Evolutionary conservation across 2,113 vertebrate genomes (phyloP), one percentile per base, ranked within the genome.

Genomic region (Uropsilus gracilis): DNA sequence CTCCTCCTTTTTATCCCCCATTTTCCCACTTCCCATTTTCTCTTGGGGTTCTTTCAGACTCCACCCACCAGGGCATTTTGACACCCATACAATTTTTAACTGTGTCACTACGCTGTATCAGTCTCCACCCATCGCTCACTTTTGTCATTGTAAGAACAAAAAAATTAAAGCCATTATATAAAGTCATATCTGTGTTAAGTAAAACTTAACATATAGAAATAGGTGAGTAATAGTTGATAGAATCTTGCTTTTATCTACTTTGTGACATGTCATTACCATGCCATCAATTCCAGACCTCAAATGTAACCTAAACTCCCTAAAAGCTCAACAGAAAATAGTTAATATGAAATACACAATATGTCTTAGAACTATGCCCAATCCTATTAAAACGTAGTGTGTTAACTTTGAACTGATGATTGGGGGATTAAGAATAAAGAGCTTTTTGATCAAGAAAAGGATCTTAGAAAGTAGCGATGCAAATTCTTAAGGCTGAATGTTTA

Each of bases 161-260:
- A 69, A n/a, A 83, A 66, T 57, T 8, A 44, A 0, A 73, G 30
- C 69, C 14, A 42, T 22, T 34, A 68, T 14, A 12, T 69, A 34
- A 68, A 13, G 13, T 28, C 32, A 24, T 28, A 30, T 16, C 75
- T 48, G 4, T 86, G 44, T 89, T 66, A 50, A 75, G 4, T 69
- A 78, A 86, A 69, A 94, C 63, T 92, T 91, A 73, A 93, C 26
- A 80, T 89, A 55, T 8, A 59, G 77, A 94, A 63, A 50, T 63
- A 73, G 42, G 26, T 37, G 37, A 95, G 17, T 69, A 17, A 9
- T 50, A 76, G n/a, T 46, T 75, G 86, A 34, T 17, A 46, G 71
- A 90, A 73, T 9, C 10, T 28, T 85, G 63, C 46, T 89, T 86
- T 95, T 66, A 91, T 66, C 73, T 32, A 68, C 59, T 77, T 34